These are phyloP conservation scores for Mus minutoides DNA, from an alignment of 2,797 vertebrate genomes.

Conservation along the genomic window DNA sequence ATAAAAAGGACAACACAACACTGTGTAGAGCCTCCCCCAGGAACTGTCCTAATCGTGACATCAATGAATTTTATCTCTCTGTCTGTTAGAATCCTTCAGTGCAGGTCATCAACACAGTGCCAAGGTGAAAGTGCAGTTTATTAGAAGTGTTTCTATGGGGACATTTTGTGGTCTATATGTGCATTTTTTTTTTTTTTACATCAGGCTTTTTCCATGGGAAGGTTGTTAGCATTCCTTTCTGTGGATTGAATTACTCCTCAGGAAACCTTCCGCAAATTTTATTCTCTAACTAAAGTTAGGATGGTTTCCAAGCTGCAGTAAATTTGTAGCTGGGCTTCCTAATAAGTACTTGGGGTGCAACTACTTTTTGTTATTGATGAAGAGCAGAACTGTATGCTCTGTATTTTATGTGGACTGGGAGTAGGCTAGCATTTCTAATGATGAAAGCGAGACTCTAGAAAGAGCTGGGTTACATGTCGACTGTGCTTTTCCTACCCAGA, in stretches of 20 bases:
- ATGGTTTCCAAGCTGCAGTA: neutral
- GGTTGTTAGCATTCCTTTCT: neutral
- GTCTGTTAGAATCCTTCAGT: neutral
- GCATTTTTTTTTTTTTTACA: neutral
- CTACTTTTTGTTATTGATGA: slow-evolving; percentile 40
- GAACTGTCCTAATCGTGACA: neutral
- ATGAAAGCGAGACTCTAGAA: neutral
- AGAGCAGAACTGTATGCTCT: neutral
- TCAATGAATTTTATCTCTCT: neutral
- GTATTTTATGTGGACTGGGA: neutral
- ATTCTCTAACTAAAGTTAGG: slow-evolving; percentile 28
- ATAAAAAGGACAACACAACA: slow-evolving; percentile 21
- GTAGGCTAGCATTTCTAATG: neutral
- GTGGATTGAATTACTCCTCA: neutral
- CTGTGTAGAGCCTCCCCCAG: neutral
- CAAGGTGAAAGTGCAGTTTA: slow-evolving; percentile 9
- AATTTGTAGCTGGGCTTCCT: slow-evolving; percentile 7
- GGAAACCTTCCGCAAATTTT: neutral
- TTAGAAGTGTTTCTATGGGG: neutral
- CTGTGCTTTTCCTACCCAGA: neutral
- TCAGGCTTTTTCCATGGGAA: neutral
- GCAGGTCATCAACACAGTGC: neutral
- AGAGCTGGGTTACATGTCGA: neutral
- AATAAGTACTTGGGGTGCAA: neutral
- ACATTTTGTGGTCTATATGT: neutral